These are phyloP conservation scores for Drosophila demipolita DNA, from an alignment of 2,888 invertebrate species.

Conservation along the genomic window DNA sequence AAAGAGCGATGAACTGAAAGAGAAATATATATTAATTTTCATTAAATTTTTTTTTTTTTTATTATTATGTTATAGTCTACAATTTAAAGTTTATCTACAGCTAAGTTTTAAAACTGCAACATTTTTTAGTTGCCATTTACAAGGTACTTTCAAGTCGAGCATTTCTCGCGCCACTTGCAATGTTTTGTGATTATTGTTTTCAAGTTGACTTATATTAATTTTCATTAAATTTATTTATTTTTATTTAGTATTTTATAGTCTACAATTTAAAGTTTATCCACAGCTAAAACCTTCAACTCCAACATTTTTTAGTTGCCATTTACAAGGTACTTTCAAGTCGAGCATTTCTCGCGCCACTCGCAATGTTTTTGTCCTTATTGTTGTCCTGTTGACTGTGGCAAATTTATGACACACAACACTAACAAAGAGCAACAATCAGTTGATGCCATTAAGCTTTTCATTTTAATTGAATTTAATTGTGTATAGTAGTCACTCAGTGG, in stretches of 20 bases:
- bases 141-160: conserved; percentile 3
- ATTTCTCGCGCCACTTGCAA: too few species aligned
- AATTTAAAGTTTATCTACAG: too few species aligned
- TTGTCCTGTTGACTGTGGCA: conserved; percentile 38
- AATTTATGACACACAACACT: conserved; percentile 67
- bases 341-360: too few species aligned
- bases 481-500: conserved; percentile 14
- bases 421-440: conserved; percentile 57
- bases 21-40: neutral
- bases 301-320: neutral
- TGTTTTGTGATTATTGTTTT: conserved; percentile 25
- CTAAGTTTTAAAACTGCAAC: too few species aligned
- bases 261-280: neutral
- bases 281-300: neutral
- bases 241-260: neutral
- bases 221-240: too few species aligned
- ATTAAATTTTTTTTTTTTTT: too few species aligned
- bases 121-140: neutral
- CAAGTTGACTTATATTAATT: conserved; percentile 9
- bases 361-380: conserved; percentile 20
- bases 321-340: conserved; percentile 5
- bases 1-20: neutral
- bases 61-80: neutral
- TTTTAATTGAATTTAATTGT: conserved; percentile 80
- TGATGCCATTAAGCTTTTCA: conserved; percentile 72